Base-by-base conservation (phyloP, 2,888 invertebrate species). In the Hypena proboscidalis region DNA sequence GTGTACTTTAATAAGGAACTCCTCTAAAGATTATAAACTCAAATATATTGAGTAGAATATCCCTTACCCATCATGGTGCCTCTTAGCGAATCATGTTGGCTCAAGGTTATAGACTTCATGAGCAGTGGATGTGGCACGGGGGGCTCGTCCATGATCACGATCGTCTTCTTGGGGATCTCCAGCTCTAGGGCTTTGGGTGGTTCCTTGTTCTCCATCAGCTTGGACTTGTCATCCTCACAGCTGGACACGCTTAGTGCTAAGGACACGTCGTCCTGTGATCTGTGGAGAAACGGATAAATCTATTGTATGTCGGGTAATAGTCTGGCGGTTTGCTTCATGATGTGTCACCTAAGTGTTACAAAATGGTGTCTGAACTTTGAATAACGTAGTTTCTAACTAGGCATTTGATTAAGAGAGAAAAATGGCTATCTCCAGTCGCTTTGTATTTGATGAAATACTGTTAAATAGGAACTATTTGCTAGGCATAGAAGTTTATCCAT, bases 201-300 rank as follows among this genome's bases (percentile, higher is more conserved):
- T 50, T 76, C 83, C 47, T 74, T 85, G 30, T 62, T 65, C 21
- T 88, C 90, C 26, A 82, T 85, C 23, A 82, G 51, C 55, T 90
- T 90, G 0, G 90, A 89, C 47, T 83, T 88, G 2, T 91, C 91
- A 8, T 92, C 91, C 58, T 92, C 91, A 45, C 89, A 90, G 61
- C 91, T 92, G 4, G 91, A 91, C 3, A 91, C 86, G 50, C 91
- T 92, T 29, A 91, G 73, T 19, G 88, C 91, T 32, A 88, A 66
- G 13, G 91, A 92, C 1, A 90, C 91, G 54, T 92, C 91, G 34
- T 91, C 91, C 74, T 91, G 90, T 33, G 91, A 91, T 66, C 91
- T 91, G 69, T 1, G 31, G 33, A 27, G 15, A 27, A 17, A 17
- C 3, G 5, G 17, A 4, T 17, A 3, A 17, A 5, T 4, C 5